phyloP scores from a whole-genome alignment of 2,888 invertebrate species.

The Megastigmus dorsalis region DNA sequence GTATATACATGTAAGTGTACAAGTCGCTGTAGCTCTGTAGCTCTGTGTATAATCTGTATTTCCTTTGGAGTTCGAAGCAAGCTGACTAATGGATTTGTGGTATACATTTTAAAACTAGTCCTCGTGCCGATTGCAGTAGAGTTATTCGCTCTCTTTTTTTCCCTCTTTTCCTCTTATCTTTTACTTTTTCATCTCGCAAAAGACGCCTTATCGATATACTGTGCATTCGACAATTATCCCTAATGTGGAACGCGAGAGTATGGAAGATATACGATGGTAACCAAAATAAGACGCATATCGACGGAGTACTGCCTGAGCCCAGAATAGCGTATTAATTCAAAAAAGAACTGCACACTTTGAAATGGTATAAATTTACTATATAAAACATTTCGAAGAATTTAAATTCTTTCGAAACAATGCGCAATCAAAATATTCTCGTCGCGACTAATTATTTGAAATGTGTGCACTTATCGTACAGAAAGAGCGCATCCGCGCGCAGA shows the following conservation, averaged over 20 bases:
- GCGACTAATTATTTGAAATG: too few species aligned
- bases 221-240: not conserved
- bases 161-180: not conserved
- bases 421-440: too few species aligned
- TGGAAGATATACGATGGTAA: too few species aligned
- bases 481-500: too few species aligned
- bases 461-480: too few species aligned
- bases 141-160: conserved; percentile 6
- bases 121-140: not conserved
- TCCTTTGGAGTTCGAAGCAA: not conserved
- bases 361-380: not conserved
- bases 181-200: not conserved
- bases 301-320: too few species aligned
- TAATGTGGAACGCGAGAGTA: too few species aligned
- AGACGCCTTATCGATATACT: not conserved
- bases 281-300: too few species aligned
- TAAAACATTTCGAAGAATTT: too few species aligned
- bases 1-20: not conserved
- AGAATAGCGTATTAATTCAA: not conserved
- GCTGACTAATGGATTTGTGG: conserved; percentile 36
- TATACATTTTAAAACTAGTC: conserved; percentile 6
- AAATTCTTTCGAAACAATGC: too few species aligned
- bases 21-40: too few species aligned
- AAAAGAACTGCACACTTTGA: not conserved
- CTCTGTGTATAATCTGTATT: too few species aligned